Evolutionary conservation across 2,888 invertebrate species (phyloP).

Genomic region (Cordilura impudica): DNA sequence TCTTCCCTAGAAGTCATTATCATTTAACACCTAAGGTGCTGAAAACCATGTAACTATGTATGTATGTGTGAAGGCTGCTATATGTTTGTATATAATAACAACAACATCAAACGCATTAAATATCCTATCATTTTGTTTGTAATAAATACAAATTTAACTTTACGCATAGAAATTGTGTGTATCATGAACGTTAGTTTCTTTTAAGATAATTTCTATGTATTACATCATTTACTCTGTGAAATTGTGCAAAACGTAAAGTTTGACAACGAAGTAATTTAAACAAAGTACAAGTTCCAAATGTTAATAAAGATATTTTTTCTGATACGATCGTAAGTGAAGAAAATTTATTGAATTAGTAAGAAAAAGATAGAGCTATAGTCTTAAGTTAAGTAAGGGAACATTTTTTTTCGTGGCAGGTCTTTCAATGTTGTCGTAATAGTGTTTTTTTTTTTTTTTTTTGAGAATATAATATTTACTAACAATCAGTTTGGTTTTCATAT

Average conservation of each 20-base stretch:
- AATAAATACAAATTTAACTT: conserved; percentile 49
- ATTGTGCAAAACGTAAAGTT: conserved; percentile 68
- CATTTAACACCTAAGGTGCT: conserved; percentile 48
- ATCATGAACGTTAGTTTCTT: conserved; percentile 43
- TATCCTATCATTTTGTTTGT: conserved; percentile 31
- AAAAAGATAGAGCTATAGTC: too few relatives aligned
- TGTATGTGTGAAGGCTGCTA: conserved; percentile 2
- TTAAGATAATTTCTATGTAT: conserved; percentile 73
- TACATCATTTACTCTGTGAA: conserved; percentile 74
- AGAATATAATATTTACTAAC: conserved; percentile 31
- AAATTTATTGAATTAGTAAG: neutral
- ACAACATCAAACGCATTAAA: conserved; percentile 40
- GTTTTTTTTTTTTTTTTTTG: conserved; percentile 8
- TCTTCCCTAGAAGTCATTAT: conserved; percentile 37
- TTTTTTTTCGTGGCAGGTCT: neutral
- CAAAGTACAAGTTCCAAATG: too few relatives aligned
- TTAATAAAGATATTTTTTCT: too few relatives aligned
- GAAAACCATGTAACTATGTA: conserved; percentile 23
- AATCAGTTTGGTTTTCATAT: conserved; percentile 44
- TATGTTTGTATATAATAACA: neutral
- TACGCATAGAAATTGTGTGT: conserved; percentile 26
- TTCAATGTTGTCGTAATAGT: conserved; percentile 12
- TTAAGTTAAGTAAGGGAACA: too few relatives aligned
- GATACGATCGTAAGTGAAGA: too few relatives aligned
- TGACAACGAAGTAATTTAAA: too few relatives aligned